Evolutionary conservation across 2,888 invertebrate genomes (phyloP), one percentile per base, ranked within the genome.

Genomic region (Ligdia adustata): DNA sequence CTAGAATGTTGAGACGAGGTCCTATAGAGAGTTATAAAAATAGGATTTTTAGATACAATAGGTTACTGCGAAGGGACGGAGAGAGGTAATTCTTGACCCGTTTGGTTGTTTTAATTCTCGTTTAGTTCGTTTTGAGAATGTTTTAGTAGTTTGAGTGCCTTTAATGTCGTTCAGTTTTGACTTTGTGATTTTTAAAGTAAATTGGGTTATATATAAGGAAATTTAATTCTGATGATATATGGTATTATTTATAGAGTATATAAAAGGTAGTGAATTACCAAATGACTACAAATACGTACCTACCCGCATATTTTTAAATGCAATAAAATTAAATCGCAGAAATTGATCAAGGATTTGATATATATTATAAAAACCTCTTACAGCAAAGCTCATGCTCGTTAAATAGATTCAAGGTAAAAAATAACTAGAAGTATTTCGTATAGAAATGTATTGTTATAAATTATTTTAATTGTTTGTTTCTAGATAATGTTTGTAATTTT

Each of bases 11-110:
- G 1, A 66, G 82, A 20, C 66, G 85, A 47, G 76, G 76, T 1
- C 83, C 87, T 0, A 77, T 88, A 37, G 85, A 89, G 43, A 79
- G 77, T 22, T 84, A 87, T 47, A 88, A 79, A 44, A 88, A 84
- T 57, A 80, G 88, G 61, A 82, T 90, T 33, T 74, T 70, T 31
- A 83, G 79, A 65, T 82, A 88, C 4, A 88, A 86, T 59, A 78
- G 85, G 50, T 58, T 90, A 14, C 54, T 90, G 13, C 75, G 86
- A 37, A 75, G 90, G 40, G 86, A 88, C 43, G 78, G 75, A 6
- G 79, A 79, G 39, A 89, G 90, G 80, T 89, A 90, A 87, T 81
- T 65, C 60, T 50, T 43, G 41, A 24, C 11, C 12, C 5, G 22
- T 29, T 37, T 26, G 11, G 18, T 20, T 38, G 9, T 27, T 13